These are phyloP conservation scores for Athene noctua DNA, from an alignment of 2,113 vertebrate species.

Conservation along the genomic window DNA sequence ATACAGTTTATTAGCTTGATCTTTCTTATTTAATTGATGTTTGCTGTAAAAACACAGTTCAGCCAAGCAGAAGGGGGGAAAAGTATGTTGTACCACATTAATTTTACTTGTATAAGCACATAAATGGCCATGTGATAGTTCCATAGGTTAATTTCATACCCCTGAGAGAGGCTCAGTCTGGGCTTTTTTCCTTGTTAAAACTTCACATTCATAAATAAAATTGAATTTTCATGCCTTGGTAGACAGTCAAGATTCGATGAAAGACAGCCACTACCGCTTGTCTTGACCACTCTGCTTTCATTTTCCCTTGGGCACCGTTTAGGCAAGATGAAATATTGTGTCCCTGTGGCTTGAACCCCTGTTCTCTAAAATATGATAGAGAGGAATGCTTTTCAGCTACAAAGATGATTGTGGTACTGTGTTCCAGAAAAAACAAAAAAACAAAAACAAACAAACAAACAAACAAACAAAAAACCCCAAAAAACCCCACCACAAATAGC, in stretches of 20 bases:
- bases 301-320: background rate
- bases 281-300: background rate
- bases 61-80: background rate
- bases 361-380: background rate
- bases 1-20: background rate
- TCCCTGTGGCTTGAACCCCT: background rate
- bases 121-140: background rate
- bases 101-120: slow-evolving; percentile 11
- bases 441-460: background rate
- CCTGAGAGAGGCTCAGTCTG: background rate
- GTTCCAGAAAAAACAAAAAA: background rate
- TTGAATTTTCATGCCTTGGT: background rate
- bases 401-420: background rate
- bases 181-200: background rate
- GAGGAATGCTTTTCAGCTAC: background rate
- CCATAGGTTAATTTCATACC: slow-evolving; percentile 3
- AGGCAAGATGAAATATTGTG: background rate
- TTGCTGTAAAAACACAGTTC: slow-evolving; percentile 25
- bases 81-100: background rate
- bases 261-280: background rate
- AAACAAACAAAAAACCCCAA: background rate
- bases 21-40: slow-evolving; percentile 25
- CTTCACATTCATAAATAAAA: slow-evolving; percentile 15
- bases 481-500: background rate
- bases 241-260: background rate